Evolutionary conservation across 2,113 vertebrate genomes (phyloP), one percentile per base, ranked within the genome.

Genomic region (Ursus arctos): DNA sequence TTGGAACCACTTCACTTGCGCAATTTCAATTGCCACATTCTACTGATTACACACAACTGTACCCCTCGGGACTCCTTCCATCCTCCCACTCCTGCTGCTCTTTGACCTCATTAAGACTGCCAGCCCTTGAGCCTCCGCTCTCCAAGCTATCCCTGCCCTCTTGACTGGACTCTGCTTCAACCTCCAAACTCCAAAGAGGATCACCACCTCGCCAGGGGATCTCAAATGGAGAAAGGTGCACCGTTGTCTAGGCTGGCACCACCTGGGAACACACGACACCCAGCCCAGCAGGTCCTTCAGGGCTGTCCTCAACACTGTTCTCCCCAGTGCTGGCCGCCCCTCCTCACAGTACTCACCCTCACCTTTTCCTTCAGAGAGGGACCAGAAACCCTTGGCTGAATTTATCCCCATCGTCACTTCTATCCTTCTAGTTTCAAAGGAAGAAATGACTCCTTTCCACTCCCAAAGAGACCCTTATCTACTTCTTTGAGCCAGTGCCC

Each of bases 101-200:
- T 96, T 13, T 88, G 87, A 65, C 71, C 2, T 92, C 63, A 53
- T 13, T 33, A 74, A 59, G 26, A 76, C n/a, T 80, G 72, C 10
- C 49, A 97, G 55, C 33, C 28, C 89, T 94, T 63, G 55, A 82
- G 55, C 40, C 55, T 92, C 26, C 72, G 40, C 10, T 49, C 16
- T 81, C 47, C n/a, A 88, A 43, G n/a, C 31, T 63, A 31, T 49
- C 72, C 69, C 49, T 92, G n/a, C 31, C 33, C 28, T 36, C n/a
- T 88, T 80, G 16, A 80, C 21, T n/a, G 24, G 89, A 36, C 61
- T 83, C 47, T 95, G 33, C 10, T 81, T 74, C 79, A 57, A 63
- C 19, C 10, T 89, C 53, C 49, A 96, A 93, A 93, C 8, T 89
- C 79, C 67, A 91, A 36, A 10, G n/a, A 94, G n/a, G 51, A 71